Base-by-base conservation (phyloP, 2,797 vertebrate genomes). In the Phalloptychus januarius region DNA sequence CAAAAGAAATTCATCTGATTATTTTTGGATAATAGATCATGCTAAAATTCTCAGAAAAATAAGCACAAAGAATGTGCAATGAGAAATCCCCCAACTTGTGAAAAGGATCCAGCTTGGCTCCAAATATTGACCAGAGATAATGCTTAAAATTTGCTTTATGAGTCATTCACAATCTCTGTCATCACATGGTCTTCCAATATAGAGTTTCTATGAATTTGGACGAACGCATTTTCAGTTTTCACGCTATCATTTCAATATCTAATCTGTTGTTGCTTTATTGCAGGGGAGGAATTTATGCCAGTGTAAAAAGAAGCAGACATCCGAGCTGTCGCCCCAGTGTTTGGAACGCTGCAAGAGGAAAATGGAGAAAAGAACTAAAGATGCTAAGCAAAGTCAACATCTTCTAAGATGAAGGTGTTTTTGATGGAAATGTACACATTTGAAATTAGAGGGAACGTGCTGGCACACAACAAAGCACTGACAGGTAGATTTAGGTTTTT, bases 251-350 rank as follows among this genome's bases (percentile, higher is more conserved):
- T 75, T 74, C 42, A 80, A 1, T 58, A 2, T 7, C 52, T 84
- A 71, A 90, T 83, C 16, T 73, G 0, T 80, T 20, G 20, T 81
- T 79, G 6, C 78, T 25, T 50, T 15, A 16, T 90, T 89, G 54
- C 91, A 93, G 93, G 87, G 92, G 61, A 83, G 56, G 8, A 74
- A 77, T 0, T 75, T 1, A 7, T 85, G 86, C 72, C 79, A 58
- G 76, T 74, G 76, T 82, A 85, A 58, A 86, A 89, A 83, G 7
- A 52, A 0, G 33, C 4, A 56, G 79, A 78, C 16, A 31, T 3
- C 18, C 80, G 85, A 79, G 16, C 20, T 79, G 31, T 8, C 73
- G 44, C 0, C 79, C 15, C n/a, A 18, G 7, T 52, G 4, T 58
- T 25, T 73, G 18, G 54, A 80, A 8, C 1, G 0, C 20, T 83